A percentile compares a stretch with the other conserved stretches of the same genome.
Evolutionary conservation across 2,888 invertebrate species (phyloP).

Genomic region (Drosophila diplacantha): DNA sequence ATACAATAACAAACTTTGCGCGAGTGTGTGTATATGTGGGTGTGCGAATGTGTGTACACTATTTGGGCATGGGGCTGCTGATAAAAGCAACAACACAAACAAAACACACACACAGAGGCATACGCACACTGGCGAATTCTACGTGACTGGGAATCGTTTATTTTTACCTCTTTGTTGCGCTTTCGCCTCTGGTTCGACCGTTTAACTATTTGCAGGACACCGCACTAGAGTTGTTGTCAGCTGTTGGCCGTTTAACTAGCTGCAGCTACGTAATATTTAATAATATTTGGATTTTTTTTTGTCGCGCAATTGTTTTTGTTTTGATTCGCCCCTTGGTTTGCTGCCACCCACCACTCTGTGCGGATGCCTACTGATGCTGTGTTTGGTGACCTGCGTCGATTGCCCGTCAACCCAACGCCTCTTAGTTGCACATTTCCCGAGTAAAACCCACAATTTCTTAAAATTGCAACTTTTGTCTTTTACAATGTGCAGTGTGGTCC

Average conservation of each 20-base stretch:
- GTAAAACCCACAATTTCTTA: background rate
- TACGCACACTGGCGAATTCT: slow-evolving; percentile 29
- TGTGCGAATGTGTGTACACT: slow-evolving; percentile 28
- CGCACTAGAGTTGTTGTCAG: slow-evolving; percentile 5
- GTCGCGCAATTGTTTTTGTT: slow-evolving; percentile 68
- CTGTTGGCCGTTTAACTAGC: slow-evolving; percentile 12
- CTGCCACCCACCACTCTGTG: slow-evolving; percentile 21
- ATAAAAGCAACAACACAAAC: slow-evolving; percentile 69
- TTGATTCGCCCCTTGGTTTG: slow-evolving; percentile 32
- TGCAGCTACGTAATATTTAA: slow-evolving; percentile 46
- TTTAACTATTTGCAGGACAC: slow-evolving; percentile 17
- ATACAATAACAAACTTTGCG: slow-evolving; percentile 44
- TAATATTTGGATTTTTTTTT: slow-evolving; percentile 52
- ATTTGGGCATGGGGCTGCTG: slow-evolving; percentile 54
- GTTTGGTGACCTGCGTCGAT: slow-evolving; percentile 19
- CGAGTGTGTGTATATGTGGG: slow-evolving; percentile 1
- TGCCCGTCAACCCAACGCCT: slow-evolving; percentile 4
- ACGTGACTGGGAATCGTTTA: slow-evolving; percentile 32
- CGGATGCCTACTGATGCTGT: slow-evolving; percentile 10
- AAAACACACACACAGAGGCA: slow-evolving; percentile 47
- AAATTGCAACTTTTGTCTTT: slow-evolving; percentile 17
- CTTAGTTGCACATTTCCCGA: slow-evolving; percentile 2
- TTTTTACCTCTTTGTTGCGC: slow-evolving; percentile 45
- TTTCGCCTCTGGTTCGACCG: slow-evolving; percentile 18
- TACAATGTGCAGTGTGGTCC: slow-evolving; percentile 16